A percentile compares a stretch with the other conserved stretches of the same genome.
These are phyloP conservation scores for Toxostoma redivivum DNA, from an alignment of 2,113 vertebrate species.

Conservation along the genomic window DNA sequence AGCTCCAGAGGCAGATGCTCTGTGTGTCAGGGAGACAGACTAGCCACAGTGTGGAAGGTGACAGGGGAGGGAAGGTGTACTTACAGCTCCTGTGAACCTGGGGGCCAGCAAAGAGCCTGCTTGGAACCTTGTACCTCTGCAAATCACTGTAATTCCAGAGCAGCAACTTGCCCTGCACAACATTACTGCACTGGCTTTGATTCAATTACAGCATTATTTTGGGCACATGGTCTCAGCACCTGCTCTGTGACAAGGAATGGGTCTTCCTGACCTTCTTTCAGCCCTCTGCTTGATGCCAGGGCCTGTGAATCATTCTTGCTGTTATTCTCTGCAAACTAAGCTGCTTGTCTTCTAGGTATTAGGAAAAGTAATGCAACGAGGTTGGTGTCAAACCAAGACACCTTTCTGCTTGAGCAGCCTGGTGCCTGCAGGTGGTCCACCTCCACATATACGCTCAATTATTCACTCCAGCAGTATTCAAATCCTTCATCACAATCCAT, in stretches of 20 bases:
- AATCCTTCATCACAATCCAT: no score
- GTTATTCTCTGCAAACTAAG: neutral
- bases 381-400: neutral
- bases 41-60: neutral
- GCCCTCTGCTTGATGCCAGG: neutral
- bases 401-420: neutral
- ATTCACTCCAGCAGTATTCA: neutral
- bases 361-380: neutral
- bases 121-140: neutral
- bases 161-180: neutral
- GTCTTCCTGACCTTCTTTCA: neutral
- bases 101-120: neutral
- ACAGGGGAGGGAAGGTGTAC: neutral
- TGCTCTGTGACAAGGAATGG: neutral
- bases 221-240: neutral
- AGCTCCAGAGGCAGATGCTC: neutral
- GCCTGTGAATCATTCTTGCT: neutral
- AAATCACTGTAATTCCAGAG: neutral
- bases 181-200: neutral
- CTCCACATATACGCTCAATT: neutral
- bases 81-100: neutral
- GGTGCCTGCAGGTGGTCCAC: neutral
- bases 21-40: fast-evolving
- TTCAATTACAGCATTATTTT: neutral
- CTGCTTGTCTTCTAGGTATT: neutral